Evolutionary conservation across 2,113 vertebrate genomes (phyloP), one percentile per base, ranked within the genome.

Genomic region (Glaucidium brasilianum): DNA sequence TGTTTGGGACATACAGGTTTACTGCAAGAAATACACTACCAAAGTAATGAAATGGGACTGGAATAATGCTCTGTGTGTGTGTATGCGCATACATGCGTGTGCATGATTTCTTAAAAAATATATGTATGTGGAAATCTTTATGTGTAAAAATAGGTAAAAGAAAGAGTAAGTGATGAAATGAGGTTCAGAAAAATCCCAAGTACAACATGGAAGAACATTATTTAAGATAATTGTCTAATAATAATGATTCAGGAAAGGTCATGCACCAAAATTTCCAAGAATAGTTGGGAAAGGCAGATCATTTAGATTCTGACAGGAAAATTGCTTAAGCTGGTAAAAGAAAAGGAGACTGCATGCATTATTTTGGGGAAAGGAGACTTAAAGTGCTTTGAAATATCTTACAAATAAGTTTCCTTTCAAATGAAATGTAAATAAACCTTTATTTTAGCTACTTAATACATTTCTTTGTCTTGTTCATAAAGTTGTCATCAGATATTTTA

Each of bases 61-160:
- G 15, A 85, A 67, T 62, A 87, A 41, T 2, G 3, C 20, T 67
- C 25, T 37, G 3, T 53, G 8, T 76, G 21, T 32, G 7, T 32
- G 17, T 7, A 4, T 10, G 25, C 4, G 2, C 11, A 11, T 3
- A 3, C n/a, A n/a, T 10, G 5, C 3, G 13, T 63, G 29, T 21
- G 52, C 62, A 29, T 3, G 6, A 23, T 18, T 72, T 83, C n/a
- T 79, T 41, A 11, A 82, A 71, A 52, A 64, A 72, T 26, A 4
- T 1, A 17, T 10, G 5, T 34, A 45, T 3, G 26, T 79, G 34
- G 12, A 85, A 66, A 77, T 74, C 15, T 59, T 75, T 37, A 4
- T 7, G 29, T 20, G 10, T 35, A 47, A 84, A 77, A 75, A 62
- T 4, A 64, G 17, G 27, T 32, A 71, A 79, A 77, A 63, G 8